Conservation (phyloP, 2,888 invertebrate species). For the Oscheius onirici region DNA sequence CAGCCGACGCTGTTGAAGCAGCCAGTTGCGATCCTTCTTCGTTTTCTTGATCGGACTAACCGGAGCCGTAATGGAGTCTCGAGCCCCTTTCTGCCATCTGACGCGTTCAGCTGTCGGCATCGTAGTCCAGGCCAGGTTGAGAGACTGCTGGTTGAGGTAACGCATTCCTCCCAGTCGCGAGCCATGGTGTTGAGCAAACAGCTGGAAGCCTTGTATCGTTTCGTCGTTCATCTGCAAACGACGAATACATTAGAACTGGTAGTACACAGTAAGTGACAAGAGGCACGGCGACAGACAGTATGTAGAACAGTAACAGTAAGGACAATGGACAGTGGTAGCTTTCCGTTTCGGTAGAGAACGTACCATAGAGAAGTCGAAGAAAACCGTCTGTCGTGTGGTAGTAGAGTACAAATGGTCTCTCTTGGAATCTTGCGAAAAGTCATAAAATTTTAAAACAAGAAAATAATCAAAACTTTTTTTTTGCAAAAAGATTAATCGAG, state of each 20-base stretch:
- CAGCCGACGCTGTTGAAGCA: conserved; percentile 12
- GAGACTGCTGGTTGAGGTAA: neutral
- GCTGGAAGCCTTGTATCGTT: conserved; percentile 1
- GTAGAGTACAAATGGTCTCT: neutral
- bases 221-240: conserved; percentile 10
- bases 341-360: too few species aligned
- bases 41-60: neutral
- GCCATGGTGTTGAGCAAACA: conserved; percentile 12
- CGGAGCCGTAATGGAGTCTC: neutral
- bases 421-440: neutral
- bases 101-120: neutral
- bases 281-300: too few species aligned
- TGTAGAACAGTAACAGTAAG: too few species aligned
- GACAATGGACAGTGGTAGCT: too few species aligned
- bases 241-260: too few species aligned
- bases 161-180: neutral
- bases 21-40: neutral
- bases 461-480: too few species aligned
- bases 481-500: too few species aligned
- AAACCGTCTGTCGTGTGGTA: too few species aligned
- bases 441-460: too few species aligned
- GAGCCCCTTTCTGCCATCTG: conserved; percentile 19
- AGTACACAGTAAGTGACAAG: too few species aligned
- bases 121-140: neutral
- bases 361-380: too few species aligned